phyloP scores from a whole-genome alignment of 30 jellyfish, hydroid and myxozoan genomes.

The Pseudorhiza aurosa region DNA sequence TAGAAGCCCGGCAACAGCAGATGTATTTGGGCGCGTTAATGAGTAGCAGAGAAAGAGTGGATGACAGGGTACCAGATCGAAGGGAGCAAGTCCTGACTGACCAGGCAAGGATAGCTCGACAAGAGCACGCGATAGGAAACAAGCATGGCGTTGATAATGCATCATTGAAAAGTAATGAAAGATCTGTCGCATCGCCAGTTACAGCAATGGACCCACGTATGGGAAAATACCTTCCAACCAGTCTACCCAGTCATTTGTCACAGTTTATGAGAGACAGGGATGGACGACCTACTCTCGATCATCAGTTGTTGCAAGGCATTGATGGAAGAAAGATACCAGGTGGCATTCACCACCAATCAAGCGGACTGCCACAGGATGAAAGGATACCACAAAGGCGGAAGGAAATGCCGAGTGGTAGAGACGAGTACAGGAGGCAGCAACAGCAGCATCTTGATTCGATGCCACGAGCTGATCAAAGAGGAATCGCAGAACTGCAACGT shows the following conservation, averaged over 20 bases:
- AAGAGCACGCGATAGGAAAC: not conserved
- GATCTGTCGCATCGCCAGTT: slow-evolving; percentile 1
- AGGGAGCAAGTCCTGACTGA: slow-evolving; percentile 11
- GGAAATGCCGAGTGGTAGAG: not conserved
- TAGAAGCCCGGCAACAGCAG: slow-evolving; percentile 9
- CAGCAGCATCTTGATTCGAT: not conserved
- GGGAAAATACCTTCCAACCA: slow-evolving; percentile 1
- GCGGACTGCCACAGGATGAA: not conserved
- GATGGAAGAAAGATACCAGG: slow-evolving; percentile 23
- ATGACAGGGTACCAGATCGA: slow-evolving; percentile 1
- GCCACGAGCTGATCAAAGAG: not conserved
- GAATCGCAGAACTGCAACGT: not conserved
- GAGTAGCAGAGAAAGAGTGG: slow-evolving; percentile 11
- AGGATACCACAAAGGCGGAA: not conserved
- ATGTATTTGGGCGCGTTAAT: not conserved
- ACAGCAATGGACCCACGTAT: slow-evolving; percentile 10
- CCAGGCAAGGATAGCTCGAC: slow-evolving; percentile 5
- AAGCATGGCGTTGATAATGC: not conserved
- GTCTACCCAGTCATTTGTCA: not conserved
- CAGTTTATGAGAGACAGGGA: slow-evolving; percentile 26
- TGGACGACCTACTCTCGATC: slow-evolving; percentile 16
- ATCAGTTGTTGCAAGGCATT: slow-evolving; percentile 15
- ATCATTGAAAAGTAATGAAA: not conserved
- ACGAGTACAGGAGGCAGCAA: not conserved
- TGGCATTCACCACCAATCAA: slow-evolving; percentile 1